These are phyloP conservation scores for Drosophila asahinai DNA, from an alignment of 1,140 invertebrate species.

Conservation along the genomic window DNA sequence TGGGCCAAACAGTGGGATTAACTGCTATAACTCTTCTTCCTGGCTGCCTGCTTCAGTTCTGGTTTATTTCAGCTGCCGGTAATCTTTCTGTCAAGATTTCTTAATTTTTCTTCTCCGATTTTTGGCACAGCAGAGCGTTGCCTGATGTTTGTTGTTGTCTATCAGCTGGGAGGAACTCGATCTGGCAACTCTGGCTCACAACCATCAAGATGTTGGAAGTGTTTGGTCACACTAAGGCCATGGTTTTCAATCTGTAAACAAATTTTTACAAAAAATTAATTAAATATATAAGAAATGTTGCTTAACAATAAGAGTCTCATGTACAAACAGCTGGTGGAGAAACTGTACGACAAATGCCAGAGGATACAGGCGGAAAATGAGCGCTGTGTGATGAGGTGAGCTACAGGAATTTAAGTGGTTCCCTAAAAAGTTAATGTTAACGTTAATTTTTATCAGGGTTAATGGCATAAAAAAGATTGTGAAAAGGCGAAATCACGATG, in stretches of 20 bases:
- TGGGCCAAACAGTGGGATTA: not conserved
- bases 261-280: slow-evolving; percentile 1
- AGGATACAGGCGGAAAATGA: slow-evolving; percentile 80
- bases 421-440: too few species aligned
- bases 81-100: not conserved
- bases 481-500: slow-evolving; percentile 60
- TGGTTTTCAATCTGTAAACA: slow-evolving; percentile 1
- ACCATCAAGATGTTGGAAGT: not conserved
- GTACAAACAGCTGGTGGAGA: slow-evolving; percentile 73
- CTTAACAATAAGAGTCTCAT: slow-evolving; percentile 55
- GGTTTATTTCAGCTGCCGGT: slow-evolving; percentile 17
- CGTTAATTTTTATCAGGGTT: slow-evolving; percentile 30
- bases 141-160: not conserved
- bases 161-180: not conserved
- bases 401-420: not conserved
- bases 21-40: not conserved
- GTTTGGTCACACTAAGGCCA: slow-evolving; percentile 15
- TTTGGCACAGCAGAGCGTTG: not conserved
- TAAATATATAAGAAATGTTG: slow-evolving; percentile 42
- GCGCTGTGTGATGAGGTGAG: slow-evolving; percentile 73
- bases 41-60: not conserved
- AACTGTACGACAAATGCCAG: slow-evolving; percentile 71
- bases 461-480: slow-evolving; percentile 76
- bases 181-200: not conserved
- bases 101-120: slow-evolving; percentile 6